phyloP scores from a whole-genome alignment of 2,888 invertebrate species.

The Synanthedon andrenaeformis region DNA sequence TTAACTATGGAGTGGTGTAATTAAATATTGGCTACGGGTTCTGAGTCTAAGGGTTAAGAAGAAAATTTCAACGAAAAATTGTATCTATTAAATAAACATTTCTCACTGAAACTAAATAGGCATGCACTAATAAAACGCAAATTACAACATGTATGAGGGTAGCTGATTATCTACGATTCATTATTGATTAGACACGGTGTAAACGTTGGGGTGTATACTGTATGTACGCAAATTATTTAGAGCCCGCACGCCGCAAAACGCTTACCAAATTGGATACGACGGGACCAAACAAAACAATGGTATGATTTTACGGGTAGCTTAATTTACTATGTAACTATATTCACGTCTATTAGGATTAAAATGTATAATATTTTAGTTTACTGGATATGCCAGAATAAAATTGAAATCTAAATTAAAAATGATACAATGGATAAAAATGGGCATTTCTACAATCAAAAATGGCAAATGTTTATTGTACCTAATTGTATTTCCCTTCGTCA shows the following conservation, averaged over 20 bases:
- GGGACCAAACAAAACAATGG: conserved; percentile 11
- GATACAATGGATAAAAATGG: no score
- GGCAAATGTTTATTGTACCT: no score
- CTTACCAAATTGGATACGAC: background rate
- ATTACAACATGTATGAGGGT: conserved; percentile 18
- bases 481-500: no score
- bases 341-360: no score
- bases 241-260: background rate
- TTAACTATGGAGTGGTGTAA: no score
- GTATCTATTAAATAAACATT: no score
- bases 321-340: no score
- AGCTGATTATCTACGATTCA: conserved; percentile 34
- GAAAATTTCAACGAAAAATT: conserved; percentile 6
- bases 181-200: conserved; percentile 30
- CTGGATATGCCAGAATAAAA: no score
- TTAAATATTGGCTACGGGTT: no score
- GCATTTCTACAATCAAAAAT: no score
- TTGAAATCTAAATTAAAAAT: no score
- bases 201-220: conserved; percentile 20
- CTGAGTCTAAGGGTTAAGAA: no score
- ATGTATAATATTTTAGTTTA: background rate
- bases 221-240: conserved; percentile 20
- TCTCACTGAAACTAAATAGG: conserved; percentile 4
- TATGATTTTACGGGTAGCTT: conserved; percentile 1
- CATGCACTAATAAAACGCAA: conserved; percentile 20